phyloP scores from a whole-genome alignment of 23 tunicate genomes.

The Diplosoma virens region DNA sequence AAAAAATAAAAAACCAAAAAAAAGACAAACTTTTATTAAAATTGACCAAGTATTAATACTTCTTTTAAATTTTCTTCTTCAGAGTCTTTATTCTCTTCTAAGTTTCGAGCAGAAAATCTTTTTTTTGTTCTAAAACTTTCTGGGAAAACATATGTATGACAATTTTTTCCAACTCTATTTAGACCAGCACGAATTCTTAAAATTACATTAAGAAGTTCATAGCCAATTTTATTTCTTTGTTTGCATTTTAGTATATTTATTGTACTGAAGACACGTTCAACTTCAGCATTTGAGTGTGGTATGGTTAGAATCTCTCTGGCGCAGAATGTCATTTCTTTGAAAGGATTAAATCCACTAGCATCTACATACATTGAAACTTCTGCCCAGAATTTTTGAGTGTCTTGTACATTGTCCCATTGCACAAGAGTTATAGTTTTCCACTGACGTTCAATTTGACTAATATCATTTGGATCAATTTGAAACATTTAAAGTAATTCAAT shows the following conservation, averaged over 20 bases:
- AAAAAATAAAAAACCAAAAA: neutral
- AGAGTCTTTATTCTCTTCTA: neutral
- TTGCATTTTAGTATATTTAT: neutral
- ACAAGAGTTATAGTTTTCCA: neutral
- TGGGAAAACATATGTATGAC: neutral
- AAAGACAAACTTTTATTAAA: neutral
- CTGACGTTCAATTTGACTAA: neutral
- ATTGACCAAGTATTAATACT: neutral
- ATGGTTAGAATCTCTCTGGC: neutral
- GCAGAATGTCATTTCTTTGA: too few species aligned
- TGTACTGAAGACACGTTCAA: neutral
- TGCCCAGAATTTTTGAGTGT: neutral
- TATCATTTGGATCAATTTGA: neutral
- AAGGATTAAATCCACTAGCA: neutral
- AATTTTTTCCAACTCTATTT: neutral
- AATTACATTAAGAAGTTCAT: neutral
- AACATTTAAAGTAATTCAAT: neutral
- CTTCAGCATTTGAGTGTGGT: neutral
- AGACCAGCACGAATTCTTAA: neutral
- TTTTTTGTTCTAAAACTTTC: neutral
- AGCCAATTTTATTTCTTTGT: neutral
- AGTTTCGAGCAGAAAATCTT: neutral
- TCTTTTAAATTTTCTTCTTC: neutral
- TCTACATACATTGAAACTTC: neutral
- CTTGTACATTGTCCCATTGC: neutral